Evolutionary conservation across 2,888 invertebrate species (phyloP).

Genomic region (Theretra japonica): DNA sequence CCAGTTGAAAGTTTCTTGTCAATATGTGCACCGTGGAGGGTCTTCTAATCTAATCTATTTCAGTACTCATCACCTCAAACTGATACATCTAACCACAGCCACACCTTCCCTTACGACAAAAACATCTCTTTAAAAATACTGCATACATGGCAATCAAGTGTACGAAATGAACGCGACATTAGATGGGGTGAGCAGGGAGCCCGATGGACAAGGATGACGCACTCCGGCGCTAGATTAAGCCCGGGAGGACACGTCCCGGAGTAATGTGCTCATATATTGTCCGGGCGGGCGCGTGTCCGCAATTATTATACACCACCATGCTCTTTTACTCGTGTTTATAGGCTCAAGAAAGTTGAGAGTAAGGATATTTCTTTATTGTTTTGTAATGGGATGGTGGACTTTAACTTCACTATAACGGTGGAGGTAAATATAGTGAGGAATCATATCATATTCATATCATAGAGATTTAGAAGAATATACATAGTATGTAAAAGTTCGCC

Average conservation of each 20-base stretch:
- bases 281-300: conserved; percentile 70
- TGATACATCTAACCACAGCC: neutral
- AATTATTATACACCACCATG: conserved; percentile 65
- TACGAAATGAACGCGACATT: conserved; percentile 25
- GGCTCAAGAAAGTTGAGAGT: conserved; percentile 16
- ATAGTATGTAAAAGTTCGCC: too few species aligned
- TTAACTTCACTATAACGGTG: too few species aligned
- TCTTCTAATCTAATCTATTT: too few species aligned
- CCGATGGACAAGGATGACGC: conserved; percentile 75
- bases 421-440: too few species aligned
- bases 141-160: conserved; percentile 37
- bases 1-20: too few species aligned
- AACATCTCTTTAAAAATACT: conserved; percentile 16
- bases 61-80: too few species aligned
- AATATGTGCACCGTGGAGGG: too few species aligned
- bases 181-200: conserved; percentile 8
- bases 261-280: conserved; percentile 83
- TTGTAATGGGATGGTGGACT: too few species aligned
- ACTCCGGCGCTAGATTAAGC: conserved; percentile 80
- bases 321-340: conserved; percentile 26
- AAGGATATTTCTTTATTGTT: too few species aligned
- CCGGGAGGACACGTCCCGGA: conserved; percentile 79
- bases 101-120: neutral
- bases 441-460: too few species aligned
- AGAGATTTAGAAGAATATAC: too few species aligned